Conservation (phyloP, 2,797 vertebrate genomes). For the Pithecia hirsuta region DNA sequence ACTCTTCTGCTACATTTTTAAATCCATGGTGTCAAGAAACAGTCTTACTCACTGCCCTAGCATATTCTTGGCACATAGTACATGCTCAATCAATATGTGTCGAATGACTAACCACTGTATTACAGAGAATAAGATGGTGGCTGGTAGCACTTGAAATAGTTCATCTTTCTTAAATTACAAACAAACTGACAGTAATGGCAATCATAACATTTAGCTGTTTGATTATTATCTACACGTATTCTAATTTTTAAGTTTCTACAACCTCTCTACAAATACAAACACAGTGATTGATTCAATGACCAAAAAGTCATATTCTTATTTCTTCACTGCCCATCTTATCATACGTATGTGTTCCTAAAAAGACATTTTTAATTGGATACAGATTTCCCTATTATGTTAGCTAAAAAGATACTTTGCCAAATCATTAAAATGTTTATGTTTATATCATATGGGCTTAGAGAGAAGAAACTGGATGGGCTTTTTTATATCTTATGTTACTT, state of each 20-base stretch:
- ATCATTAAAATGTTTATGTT: constrained; percentile 43
- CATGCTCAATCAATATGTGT: background rate
- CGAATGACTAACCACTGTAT: background rate
- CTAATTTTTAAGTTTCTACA: background rate
- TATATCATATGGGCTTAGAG: background rate
- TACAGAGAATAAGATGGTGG: background rate
- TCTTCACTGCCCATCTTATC: background rate
- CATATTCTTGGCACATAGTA: background rate
- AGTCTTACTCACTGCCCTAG: background rate
- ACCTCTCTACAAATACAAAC: constrained; percentile 43
- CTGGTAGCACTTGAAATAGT: background rate
- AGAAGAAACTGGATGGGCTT: background rate
- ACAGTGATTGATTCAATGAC: background rate
- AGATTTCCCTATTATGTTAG: background rate
- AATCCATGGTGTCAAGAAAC: background rate
- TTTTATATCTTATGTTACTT: constrained; percentile 3
- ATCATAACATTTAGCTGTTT: background rate
- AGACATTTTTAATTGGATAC: background rate
- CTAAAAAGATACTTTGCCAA: background rate
- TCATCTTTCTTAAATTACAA: background rate
- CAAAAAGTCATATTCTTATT: background rate
- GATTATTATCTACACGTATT: background rate
- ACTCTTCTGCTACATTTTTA: background rate
- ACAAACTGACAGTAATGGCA: background rate
- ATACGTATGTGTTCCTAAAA: background rate